These are phyloP conservation scores for Drosophila mayri DNA, from an alignment of 1,140 invertebrate species.

Conservation along the genomic window DNA sequence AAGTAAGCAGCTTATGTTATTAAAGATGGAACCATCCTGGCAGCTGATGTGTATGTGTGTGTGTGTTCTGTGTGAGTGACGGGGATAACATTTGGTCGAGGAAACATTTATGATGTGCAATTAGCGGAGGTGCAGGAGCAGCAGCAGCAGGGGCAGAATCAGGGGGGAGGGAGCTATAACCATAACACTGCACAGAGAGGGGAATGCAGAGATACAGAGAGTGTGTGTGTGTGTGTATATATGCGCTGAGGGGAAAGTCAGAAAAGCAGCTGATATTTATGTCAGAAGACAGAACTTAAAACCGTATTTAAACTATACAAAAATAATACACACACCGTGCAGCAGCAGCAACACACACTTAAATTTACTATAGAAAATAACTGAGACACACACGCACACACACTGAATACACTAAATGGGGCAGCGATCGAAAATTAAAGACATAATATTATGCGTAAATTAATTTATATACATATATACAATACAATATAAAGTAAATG, in stretches of 20 bases:
- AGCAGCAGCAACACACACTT: slow-evolving; percentile 31
- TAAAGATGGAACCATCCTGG: slow-evolving; percentile 20
- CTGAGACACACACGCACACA: slow-evolving; percentile 39
- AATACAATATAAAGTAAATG: slow-evolving; percentile 59
- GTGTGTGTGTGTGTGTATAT: not conserved
- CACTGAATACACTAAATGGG: slow-evolving; percentile 35
- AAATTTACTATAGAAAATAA: slow-evolving; percentile 56
- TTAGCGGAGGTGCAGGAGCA: slow-evolving; percentile 37
- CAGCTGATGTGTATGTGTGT: not conserved
- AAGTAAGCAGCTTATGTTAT: slow-evolving; percentile 63
- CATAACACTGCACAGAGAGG: slow-evolving; percentile 21
- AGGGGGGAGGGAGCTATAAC: slow-evolving; percentile 8
- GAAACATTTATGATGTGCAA: slow-evolving; percentile 64
- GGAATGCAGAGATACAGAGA: too few species aligned
- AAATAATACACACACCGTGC: slow-evolving; percentile 17
- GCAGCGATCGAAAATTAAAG: slow-evolving; percentile 65
- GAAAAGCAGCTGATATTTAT: slow-evolving; percentile 20
- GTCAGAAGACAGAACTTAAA: slow-evolving; percentile 26
- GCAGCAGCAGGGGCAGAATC: not conserved
- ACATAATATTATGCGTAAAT: slow-evolving; percentile 68
- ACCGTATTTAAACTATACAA: slow-evolving; percentile 39
- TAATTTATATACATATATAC: slow-evolving; percentile 70
- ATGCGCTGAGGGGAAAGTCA: slow-evolving; percentile 35
- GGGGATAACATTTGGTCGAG: slow-evolving; percentile 40
- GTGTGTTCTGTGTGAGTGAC: slow-evolving; percentile 15